Evolutionary conservation across 2,113 vertebrate genomes (phyloP).

Genomic region (Plestiodon gilberti): DNA sequence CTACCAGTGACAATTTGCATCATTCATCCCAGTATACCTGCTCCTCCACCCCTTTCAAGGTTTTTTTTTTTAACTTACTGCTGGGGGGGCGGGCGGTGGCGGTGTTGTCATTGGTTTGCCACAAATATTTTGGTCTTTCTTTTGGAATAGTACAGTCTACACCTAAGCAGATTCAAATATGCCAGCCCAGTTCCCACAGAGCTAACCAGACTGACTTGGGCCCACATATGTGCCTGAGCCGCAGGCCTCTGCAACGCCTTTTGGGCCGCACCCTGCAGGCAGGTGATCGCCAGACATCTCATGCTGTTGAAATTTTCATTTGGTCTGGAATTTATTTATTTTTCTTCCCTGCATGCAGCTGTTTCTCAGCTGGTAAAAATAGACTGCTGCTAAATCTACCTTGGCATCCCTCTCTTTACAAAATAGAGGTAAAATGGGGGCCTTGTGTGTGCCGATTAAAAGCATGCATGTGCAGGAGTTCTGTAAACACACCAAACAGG

Average conservation of each 20-base stretch:
- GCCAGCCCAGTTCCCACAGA: neutral
- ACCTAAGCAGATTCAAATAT: neutral
- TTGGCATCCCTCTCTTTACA: slow-evolving; percentile 32
- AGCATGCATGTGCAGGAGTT: neutral
- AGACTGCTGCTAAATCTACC: slow-evolving; percentile 35
- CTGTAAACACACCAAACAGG: neutral
- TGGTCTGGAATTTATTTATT: slow-evolving; percentile 47
- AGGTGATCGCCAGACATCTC: slow-evolving; percentile 32
- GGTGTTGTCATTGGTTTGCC: neutral
- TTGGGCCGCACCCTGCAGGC: neutral
- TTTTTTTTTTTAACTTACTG: too few species aligned
- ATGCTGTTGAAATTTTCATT: slow-evolving; percentile 49
- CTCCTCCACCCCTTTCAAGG: slow-evolving; percentile 2
- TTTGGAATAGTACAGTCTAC: slow-evolving; percentile 30
- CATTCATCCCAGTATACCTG: slow-evolving; percentile 17
- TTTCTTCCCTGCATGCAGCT: slow-evolving; percentile 46
- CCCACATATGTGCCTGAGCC: neutral
- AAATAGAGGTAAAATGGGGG: neutral
- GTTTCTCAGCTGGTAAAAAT: slow-evolving; percentile 62
- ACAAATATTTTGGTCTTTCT: slow-evolving; percentile 20
- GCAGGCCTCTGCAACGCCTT: neutral
- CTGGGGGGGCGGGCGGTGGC: too few species aligned
- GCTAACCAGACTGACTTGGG: neutral
- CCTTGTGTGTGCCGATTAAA: neutral
- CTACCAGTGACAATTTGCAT: slow-evolving; percentile 29